Evolutionary conservation across 2,888 invertebrate species (phyloP).

Genomic region (Platerodrilus igneus): DNA sequence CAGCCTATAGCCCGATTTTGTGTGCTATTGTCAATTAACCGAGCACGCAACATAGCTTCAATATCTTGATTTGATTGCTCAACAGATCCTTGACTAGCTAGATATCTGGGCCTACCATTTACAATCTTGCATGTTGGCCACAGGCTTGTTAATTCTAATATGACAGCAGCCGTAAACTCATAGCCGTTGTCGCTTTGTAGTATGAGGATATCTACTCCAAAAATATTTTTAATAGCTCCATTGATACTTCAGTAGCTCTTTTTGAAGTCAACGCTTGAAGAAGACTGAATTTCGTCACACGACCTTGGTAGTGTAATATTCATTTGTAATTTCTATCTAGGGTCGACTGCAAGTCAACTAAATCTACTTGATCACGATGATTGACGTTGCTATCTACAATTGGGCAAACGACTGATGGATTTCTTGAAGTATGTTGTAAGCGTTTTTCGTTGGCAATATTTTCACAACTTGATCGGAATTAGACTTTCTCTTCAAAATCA

Average conservation of each 20-base stretch:
- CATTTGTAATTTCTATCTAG: conserved; percentile 7
- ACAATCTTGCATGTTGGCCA: conserved; percentile 21
- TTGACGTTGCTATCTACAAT: conserved; percentile 20
- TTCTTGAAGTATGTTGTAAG: conserved; percentile 12
- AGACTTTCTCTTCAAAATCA: conserved; percentile 15
- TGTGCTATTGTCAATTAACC: no score
- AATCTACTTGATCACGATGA: conserved; percentile 18
- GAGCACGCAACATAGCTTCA: no score
- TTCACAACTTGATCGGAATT: conserved; percentile 15
- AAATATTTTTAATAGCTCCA: conserved; percentile 20
- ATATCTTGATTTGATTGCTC: conserved; percentile 16
- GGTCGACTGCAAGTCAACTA: conserved; percentile 20
- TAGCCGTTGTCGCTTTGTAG: conserved; percentile 8
- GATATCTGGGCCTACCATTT: conserved; percentile 14
- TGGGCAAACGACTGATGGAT: conserved; percentile 17
- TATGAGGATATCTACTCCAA: conserved; percentile 11
- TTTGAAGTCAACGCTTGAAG: conserved; percentile 17
- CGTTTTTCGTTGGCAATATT: conserved; percentile 11
- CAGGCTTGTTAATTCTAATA: conserved; percentile 16
- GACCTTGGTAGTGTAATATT: conserved; percentile 12
- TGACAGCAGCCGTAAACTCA: conserved; percentile 18
- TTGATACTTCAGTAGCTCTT: conserved; percentile 18
- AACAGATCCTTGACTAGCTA: no score
- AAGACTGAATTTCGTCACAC: conserved; percentile 18
- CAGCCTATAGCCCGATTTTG: no score